Base-by-base conservation (phyloP, 2,113 vertebrate genomes). In the Calidris pygmaea region DNA sequence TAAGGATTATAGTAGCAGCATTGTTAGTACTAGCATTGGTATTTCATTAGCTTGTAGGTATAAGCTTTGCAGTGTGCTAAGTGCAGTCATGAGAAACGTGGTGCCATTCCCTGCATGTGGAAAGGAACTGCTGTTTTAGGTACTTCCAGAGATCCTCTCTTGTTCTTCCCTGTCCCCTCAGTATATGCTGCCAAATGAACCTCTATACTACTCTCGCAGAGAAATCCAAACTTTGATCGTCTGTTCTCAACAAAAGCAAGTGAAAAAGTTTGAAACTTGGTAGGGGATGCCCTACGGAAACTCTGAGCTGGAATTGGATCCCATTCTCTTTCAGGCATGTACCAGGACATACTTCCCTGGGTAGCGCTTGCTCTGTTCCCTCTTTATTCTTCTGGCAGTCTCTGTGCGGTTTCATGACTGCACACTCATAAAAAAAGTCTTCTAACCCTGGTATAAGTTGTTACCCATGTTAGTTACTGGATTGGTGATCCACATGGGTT, bases 261-360 rank as follows among this genome's bases (percentile, higher is more conserved):
- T 0, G 0, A 62, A 62, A 48, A 67, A 9, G 12, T 34, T 32
- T 58, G 63, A 90, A 66, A 37, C 41, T 0, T 5, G 45, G 11
- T 1, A 2, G 16, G 53, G 53, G 7, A 41, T 83, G 32, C 18
- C 14, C 4, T 63, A 2, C 17, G 71, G 87, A 35, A 89, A 77
- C 17, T 41, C 9, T 60, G 37, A 70, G 14, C 35, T 84, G 47
- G 41, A 82, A 8, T 24, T 75, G 19, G 22, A 63, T 66, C 29
- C 60, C 23, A 0, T 82, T 59, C 37, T 59, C 52, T 77, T 82
- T 67, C 56, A 81, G 23, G 34, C 1, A 0, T 14, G 17, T 78
- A 20, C 8, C 30, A 60, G 43, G 55, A 43, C 15, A 4, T 11
- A 20, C 11, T 74, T 75, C 29, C n/a, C 8, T 48, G 32, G 21